Evolutionary conservation across 2,113 vertebrate species (phyloP).

Genomic region (Thunnus thynnus): DNA sequence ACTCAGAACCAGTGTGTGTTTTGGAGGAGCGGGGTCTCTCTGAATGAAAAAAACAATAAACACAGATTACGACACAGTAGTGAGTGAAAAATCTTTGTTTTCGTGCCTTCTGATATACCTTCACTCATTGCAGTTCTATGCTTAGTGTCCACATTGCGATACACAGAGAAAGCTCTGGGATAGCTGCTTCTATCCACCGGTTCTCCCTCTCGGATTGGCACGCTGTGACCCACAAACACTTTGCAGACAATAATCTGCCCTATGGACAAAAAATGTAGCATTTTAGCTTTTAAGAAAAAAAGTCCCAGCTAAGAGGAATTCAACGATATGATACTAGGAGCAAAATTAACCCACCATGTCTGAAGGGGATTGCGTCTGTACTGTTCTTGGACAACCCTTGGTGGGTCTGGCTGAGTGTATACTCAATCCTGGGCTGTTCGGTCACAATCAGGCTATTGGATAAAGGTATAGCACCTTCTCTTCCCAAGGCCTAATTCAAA

Average conservation of each 20-base stretch:
- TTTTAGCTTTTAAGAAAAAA: slow-evolving; percentile 16
- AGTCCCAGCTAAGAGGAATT: not conserved
- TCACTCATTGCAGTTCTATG: slow-evolving; percentile 34
- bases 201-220: slow-evolving; percentile 73
- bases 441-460: slow-evolving; percentile 85
- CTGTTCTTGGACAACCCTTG: slow-evolving; percentile 55
- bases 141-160: slow-evolving; percentile 77
- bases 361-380: slow-evolving; percentile 77
- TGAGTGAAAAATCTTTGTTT: not conserved
- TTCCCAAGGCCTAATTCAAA: slow-evolving; percentile 71
- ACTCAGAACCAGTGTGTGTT: slow-evolving; percentile 75
- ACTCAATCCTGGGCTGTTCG: slow-evolving; percentile 84
- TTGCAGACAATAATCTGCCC: slow-evolving; percentile 87
- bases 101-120: slow-evolving; percentile 31
- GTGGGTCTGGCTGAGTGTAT: slow-evolving; percentile 64
- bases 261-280: slow-evolving; percentile 54
- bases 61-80: not conserved
- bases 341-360: slow-evolving; percentile 75
- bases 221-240: slow-evolving; percentile 87
- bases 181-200: slow-evolving; percentile 75
- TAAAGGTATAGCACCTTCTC: slow-evolving; percentile 82
- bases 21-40: slow-evolving; percentile 53
- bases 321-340: not conserved
- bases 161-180: slow-evolving; percentile 85
- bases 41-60: slow-evolving; percentile 44